phyloP scores from a whole-genome alignment of 2,797 vertebrate genomes.

The Taenioides sp. region DNA sequence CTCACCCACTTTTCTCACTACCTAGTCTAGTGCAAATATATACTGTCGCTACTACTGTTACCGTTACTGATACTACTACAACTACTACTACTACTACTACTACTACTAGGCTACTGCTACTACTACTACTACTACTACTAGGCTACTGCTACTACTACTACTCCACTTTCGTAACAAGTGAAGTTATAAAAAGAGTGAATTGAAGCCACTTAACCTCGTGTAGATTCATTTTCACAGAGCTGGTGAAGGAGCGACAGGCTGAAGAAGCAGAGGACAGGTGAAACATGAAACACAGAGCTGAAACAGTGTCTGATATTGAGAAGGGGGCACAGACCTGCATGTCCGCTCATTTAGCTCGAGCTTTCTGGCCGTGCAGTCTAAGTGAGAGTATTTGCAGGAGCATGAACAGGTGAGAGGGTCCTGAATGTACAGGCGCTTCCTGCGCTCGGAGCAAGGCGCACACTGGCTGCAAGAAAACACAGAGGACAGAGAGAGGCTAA shows the following conservation, averaged over 20 bases:
- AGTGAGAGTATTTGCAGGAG: constrained; percentile 97
- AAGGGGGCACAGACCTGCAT: constrained; percentile 92
- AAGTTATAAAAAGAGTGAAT: neutral
- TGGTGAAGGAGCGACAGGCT: neutral
- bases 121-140: neutral
- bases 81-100: no score
- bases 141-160: no score
- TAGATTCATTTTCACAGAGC: no score
- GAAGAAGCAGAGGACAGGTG: neutral
- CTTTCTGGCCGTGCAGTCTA: constrained; percentile 96
- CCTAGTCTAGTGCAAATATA: no score
- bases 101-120: no score
- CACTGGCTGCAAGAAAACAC: constrained; percentile 96
- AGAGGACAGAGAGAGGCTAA: constrained; percentile 69
- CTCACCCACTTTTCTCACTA: no score
- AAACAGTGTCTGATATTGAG: neutral
- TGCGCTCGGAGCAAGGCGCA: constrained; percentile 98
- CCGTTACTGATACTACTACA: no score
- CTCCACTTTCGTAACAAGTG: neutral
- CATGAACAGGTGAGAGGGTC: constrained; percentile 98
- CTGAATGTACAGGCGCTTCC: constrained; percentile 98
- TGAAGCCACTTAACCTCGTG: neutral
- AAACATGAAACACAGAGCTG: neutral
- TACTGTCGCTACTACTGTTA: no score
- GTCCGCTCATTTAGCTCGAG: constrained; percentile 99